A percentile compares a stretch with the other conserved stretches of the same genome.
phyloP scores from a whole-genome alignment of 2,888 invertebrate genomes.

The Chromoteleia sp. region DNA sequence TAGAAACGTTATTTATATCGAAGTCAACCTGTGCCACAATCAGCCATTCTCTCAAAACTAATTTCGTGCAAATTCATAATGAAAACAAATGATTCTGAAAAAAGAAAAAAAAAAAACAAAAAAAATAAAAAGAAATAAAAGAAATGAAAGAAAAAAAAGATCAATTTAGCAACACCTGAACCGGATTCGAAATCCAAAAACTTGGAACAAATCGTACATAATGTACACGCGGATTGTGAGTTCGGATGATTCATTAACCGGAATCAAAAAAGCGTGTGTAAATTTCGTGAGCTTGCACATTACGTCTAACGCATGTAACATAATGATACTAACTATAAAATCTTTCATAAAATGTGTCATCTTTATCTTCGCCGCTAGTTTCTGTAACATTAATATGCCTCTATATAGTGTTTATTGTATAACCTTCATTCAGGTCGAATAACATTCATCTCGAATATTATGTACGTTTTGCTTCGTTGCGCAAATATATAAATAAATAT shows the following conservation, averaged over 20 bases:
- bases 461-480: conserved; percentile 79
- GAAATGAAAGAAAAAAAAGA: conserved; percentile 1
- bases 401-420: conserved; percentile 75
- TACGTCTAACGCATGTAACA: conserved; percentile 68
- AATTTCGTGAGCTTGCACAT: conserved; percentile 73
- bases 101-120: conserved; percentile 3
- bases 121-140: background rate
- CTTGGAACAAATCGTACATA: conserved; percentile 63
- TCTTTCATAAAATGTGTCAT: conserved; percentile 76
- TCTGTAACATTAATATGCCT: conserved; percentile 76
- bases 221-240: conserved; percentile 59
- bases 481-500: conserved; percentile 83
- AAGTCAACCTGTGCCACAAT: too few species aligned
- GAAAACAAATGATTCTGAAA: too few species aligned
- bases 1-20: too few species aligned
- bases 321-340: conserved; percentile 76
- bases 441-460: conserved; percentile 81
- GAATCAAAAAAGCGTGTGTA: conserved; percentile 49
- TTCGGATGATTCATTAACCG: conserved; percentile 25
- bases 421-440: conserved; percentile 79
- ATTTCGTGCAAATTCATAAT: too few species aligned
- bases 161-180: conserved; percentile 45
- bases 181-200: conserved; percentile 20
- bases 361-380: conserved; percentile 75
- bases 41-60: too few species aligned